These are phyloP conservation scores for Sisyra terminalis DNA, from an alignment of 2,888 invertebrate species.

Conservation along the genomic window DNA sequence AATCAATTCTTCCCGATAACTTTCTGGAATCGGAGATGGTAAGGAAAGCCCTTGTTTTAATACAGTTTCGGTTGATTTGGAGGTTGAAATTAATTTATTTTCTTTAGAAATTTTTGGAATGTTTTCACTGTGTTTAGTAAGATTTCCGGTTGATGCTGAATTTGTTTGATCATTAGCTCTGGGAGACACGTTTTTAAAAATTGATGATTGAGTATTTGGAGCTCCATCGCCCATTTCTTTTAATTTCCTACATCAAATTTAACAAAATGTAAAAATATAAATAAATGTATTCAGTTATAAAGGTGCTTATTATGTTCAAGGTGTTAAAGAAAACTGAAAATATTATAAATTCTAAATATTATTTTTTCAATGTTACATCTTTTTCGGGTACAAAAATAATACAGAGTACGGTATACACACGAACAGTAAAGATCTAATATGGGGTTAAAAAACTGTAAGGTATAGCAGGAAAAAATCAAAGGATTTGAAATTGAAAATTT, in stretches of 20 bases:
- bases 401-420: no score
- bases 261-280: no score
- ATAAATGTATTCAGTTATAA: no score
- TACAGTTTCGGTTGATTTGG: background rate
- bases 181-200: background rate
- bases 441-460: no score
- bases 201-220: background rate
- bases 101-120: background rate
- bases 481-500: no score
- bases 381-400: no score
- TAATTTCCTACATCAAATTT: background rate
- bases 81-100: background rate
- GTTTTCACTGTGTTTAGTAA: background rate
- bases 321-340: no score
- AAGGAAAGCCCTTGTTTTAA: background rate
- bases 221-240: background rate
- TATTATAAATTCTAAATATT: no score
- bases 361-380: no score
- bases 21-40: background rate
- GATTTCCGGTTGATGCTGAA: conserved; percentile 5
- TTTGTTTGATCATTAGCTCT: background rate
- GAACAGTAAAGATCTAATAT: no score
- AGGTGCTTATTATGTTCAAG: no score
- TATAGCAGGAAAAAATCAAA: no score
- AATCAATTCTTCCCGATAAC: conserved; percentile 5